phyloP scores from a whole-genome alignment of 1,140 invertebrate species.

The Drosophila pachea region DNA sequence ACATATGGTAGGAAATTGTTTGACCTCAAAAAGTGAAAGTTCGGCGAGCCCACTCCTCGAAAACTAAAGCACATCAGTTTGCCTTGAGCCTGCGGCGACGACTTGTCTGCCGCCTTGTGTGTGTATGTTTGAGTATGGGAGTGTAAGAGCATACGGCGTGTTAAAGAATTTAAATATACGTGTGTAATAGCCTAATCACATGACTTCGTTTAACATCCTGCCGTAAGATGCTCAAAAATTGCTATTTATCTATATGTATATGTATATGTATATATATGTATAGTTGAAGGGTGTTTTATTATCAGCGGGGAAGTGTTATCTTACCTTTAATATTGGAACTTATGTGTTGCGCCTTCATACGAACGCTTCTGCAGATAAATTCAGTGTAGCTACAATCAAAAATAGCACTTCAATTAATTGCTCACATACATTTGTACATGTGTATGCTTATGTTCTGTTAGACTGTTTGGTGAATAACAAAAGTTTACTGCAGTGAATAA shows the following conservation, averaged over 20 bases:
- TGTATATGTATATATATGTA: conserved; percentile 3
- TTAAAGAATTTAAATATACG: conserved; percentile 18
- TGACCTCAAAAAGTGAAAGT: conserved; percentile 62
- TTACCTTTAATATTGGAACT: conserved; percentile 18
- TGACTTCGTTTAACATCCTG: conserved; percentile 9
- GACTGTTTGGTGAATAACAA: too few relatives aligned
- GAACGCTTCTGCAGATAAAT: conserved; percentile 3
- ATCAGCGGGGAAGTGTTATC: conserved; percentile 37
- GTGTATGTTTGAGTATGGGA: conserved; percentile 20
- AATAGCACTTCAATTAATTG: conserved; percentile 31
- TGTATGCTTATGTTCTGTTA: background rate
- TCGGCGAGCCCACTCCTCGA: conserved; percentile 12
- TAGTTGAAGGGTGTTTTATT: conserved; percentile 13
- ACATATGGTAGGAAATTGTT: conserved; percentile 41
- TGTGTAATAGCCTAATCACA: conserved; percentile 12
- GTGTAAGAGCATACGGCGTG: conserved; percentile 14
- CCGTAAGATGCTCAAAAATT: background rate
- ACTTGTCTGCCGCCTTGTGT: conserved; percentile 23
- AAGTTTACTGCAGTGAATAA: background rate
- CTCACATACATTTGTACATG: background rate
- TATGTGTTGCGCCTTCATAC: conserved; percentile 21
- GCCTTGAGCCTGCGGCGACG: conserved; percentile 43
- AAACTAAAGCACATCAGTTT: conserved; percentile 23
- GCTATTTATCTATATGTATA: background rate
- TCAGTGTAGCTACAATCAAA: conserved; percentile 25